Base-by-base conservation (phyloP, 2,797 vertebrate genomes). In the Ceyx erithaca region DNA sequence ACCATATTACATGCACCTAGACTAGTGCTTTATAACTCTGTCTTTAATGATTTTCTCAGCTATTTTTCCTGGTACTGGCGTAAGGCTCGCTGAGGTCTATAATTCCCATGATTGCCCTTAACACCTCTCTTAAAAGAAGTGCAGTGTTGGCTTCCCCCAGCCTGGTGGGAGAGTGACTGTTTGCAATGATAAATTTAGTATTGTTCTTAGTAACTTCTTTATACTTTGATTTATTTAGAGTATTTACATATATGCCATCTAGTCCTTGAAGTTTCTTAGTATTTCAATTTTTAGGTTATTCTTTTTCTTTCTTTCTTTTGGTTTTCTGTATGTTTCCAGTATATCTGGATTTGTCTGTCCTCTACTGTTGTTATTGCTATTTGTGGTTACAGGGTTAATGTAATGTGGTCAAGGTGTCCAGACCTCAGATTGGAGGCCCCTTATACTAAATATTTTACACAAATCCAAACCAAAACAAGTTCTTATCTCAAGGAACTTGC, bases 31-130 rank as follows among this genome's bases (percentile, higher is more conserved):
- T 97, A 94, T 96, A 96, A 96, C 93, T 94, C 92, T 97, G 96
- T 94, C 95, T 95, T 96, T 93, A 95, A 94, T 95, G 89, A 97
- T 96, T 96, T 94, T 90, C 95, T 93, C 87, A 94, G 96, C 96
- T 93, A 93, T 96, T 96, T 96, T 97, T 97, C 93, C 97, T 95
- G 93, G 95, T 95, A 85, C 90, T 96, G 96, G 97, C 54, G 87
- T 96, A 96, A 98, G 93, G 90, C 94, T 97, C 96, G 83, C 76
- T 96, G 96, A 96, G 94, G 95, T 90, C 95, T 97, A 54, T 97
- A 97, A 97, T 97, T 97, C 96, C 95, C 92, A 88, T 94, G 96
- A 97, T 98, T 98, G 96, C 95, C 95, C 97, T 96, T 95, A 96
- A 92, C 96, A 97, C 93, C 91, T 95, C 87, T 96, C 96, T 81